phyloP scores from a whole-genome alignment of 2,113 vertebrate species.

The Peromyscus maniculatus region DNA sequence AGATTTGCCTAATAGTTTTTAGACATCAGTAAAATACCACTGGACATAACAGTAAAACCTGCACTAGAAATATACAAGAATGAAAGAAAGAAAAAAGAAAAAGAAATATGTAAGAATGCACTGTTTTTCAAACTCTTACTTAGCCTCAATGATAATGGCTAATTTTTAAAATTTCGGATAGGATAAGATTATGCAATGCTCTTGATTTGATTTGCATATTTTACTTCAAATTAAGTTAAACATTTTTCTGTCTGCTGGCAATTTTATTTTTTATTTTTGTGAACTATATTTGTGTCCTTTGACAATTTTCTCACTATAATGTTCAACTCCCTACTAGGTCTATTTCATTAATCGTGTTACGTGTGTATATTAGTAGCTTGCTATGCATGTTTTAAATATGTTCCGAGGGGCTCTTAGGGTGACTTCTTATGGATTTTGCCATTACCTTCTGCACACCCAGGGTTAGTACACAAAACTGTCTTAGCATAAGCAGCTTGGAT shows the following conservation, averaged over 20 bases:
- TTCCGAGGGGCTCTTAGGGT: background rate
- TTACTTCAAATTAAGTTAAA: constrained; percentile 28
- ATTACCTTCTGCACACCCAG: constrained; percentile 24
- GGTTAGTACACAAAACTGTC: constrained; percentile 18
- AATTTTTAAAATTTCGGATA: background rate
- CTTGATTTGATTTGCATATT: constrained; percentile 45
- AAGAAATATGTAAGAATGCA: background rate
- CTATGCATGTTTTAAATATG: constrained; percentile 20
- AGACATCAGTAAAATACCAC: background rate
- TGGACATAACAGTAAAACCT: background rate
- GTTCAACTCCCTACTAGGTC: constrained; percentile 7
- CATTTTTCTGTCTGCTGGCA: constrained; percentile 29
- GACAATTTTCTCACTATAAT: constrained; percentile 18
- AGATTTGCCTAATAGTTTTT: background rate
- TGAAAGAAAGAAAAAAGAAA: too few relatives aligned
- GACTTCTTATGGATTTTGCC: constrained; percentile 40
- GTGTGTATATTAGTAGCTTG: background rate
- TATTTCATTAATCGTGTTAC: constrained; percentile 6
- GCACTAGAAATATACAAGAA: background rate
- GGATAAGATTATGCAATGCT: constrained; percentile 38
- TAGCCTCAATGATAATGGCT: background rate
- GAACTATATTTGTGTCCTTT: constrained; percentile 33
- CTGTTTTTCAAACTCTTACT: background rate
- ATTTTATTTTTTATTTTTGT: constrained; percentile 51
- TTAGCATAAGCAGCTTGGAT: background rate